Evolutionary conservation across 2,888 invertebrate genomes (phyloP).

Genomic region (Timema cristinae): DNA sequence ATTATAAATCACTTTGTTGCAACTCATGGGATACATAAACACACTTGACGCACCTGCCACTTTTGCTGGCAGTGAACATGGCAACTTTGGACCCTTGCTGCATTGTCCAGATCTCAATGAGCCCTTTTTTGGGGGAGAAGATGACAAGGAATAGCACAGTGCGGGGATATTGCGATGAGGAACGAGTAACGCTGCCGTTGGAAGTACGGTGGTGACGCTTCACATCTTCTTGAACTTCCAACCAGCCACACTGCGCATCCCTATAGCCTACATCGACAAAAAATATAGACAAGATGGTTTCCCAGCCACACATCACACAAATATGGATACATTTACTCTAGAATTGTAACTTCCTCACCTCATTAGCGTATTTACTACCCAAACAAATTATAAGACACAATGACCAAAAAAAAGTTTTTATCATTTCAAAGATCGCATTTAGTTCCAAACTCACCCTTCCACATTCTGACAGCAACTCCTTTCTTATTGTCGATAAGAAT

Average conservation of each 20-base stretch:
- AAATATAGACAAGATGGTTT: no score
- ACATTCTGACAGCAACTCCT: constrained; percentile 77
- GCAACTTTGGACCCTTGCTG: constrained; percentile 87
- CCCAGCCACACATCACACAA: no score
- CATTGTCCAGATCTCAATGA: constrained; percentile 89
- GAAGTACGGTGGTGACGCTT: constrained; percentile 23
- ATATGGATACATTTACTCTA: neutral
- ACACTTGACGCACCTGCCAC: constrained; percentile 51
- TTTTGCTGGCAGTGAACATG: constrained; percentile 84
- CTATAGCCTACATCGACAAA: constrained; percentile 61
- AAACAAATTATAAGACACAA: neutral
- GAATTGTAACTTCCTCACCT: neutral
- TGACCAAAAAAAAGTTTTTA: neutral
- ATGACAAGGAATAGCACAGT: constrained; percentile 82
- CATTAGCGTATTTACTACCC: neutral
- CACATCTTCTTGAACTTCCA: constrained; percentile 69
- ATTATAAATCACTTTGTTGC: no score
- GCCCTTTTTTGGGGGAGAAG: constrained; percentile 87
- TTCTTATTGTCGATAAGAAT: constrained; percentile 76
- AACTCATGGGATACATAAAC: no score
- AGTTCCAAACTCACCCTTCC: constrained; percentile 61
- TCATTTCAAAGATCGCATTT: neutral
- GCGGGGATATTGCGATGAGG: constrained; percentile 10
- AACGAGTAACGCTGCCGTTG: constrained; percentile 28
- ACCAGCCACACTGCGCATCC: constrained; percentile 92